Percentiles rank a stretch among this genome's conserved stretches.
Conservation (phyloP, 92 coral and sea anemone species). For the Micromussa lordhowensis region DNA sequence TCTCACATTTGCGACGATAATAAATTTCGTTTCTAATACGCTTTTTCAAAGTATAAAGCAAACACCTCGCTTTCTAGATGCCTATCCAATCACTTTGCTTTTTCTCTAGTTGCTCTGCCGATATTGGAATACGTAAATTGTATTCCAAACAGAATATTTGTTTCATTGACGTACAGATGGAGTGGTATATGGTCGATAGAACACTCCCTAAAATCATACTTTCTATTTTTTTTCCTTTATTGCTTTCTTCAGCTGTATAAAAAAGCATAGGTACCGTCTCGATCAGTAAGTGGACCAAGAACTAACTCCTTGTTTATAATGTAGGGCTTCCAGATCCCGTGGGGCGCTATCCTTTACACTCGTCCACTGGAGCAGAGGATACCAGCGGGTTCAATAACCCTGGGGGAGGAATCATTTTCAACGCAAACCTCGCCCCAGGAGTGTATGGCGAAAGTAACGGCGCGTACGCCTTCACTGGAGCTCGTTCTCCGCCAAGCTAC, state of each 20-base stretch:
- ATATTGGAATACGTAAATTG: background rate
- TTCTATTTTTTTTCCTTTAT: too few species aligned
- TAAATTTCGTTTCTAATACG: too few species aligned
- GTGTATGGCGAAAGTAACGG: constrained; percentile 28
- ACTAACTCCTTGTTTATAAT: background rate
- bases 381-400: constrained; percentile 15
- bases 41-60: too few species aligned
- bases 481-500: constrained; percentile 23
- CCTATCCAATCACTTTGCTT: too few species aligned
- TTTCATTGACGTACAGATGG: background rate
- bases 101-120: too few species aligned
- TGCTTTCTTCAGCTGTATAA: too few species aligned
- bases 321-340: constrained; percentile 6
- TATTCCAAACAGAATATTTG: background rate
- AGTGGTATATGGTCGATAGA: background rate
- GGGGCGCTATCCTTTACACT: constrained; percentile 30
- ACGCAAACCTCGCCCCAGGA: background rate
- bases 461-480: constrained; percentile 19
- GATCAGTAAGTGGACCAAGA: background rate
- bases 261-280: background rate
- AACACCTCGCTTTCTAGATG: too few species aligned
- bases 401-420: background rate
- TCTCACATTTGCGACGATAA: background rate
- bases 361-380: constrained; percentile 21
- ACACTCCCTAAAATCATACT: background rate